Evolutionary conservation across 1,140 invertebrate genomes (phyloP), one percentile per base, ranked within the genome.

Genomic region (Cecropterus lyciades): DNA sequence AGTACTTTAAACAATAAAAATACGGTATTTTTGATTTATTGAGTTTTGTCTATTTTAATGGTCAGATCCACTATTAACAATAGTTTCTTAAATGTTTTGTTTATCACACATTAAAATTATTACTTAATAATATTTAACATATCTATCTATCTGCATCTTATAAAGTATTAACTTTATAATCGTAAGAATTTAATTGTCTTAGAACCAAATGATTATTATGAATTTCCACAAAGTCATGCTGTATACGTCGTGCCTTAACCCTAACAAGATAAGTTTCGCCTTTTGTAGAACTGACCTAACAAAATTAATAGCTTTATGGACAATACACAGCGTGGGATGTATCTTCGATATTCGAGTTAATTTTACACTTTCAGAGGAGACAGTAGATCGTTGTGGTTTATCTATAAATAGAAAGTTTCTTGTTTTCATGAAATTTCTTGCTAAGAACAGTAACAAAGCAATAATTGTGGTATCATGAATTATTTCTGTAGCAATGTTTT

Each of bases 391-490:
- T 4, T 40, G 37, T 40, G 27, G 9, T 33, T 20, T 52, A 52
- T 53, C 33, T 53, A 40, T 52, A 52, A 20, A 30, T 53, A 15
- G 27, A n/a, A 15, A 15, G 10, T 40, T 30, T 55, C 16, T n/a
- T n/a, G n/a, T n/a, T n/a, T 55, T 42, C 49, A 10, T 33, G 7
- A 40, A 40, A 40, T 33, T 52, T 53, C 11, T 42, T 55, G 33
- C 10, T 42, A 42, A 42, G 13, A 40, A 40, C 33, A n/a, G 16
- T 42, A 33, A 33, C 30, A 33, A 33, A 33, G n/a, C 16, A 20
- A 4, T 15, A 10, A 33, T 33, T 55, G 16, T 40, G 15, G 37
- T 40, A 40, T 9, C 52, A 13, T 55, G 17, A 55, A 42, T 42
- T 42, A 55, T 11, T 55, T 55, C 33, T 3, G 10, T 17, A 55